Evolutionary conservation across 37 sponge, comb jelly and placozoan genomes (phyloP).

Genomic region (Corticium candelabrum): DNA sequence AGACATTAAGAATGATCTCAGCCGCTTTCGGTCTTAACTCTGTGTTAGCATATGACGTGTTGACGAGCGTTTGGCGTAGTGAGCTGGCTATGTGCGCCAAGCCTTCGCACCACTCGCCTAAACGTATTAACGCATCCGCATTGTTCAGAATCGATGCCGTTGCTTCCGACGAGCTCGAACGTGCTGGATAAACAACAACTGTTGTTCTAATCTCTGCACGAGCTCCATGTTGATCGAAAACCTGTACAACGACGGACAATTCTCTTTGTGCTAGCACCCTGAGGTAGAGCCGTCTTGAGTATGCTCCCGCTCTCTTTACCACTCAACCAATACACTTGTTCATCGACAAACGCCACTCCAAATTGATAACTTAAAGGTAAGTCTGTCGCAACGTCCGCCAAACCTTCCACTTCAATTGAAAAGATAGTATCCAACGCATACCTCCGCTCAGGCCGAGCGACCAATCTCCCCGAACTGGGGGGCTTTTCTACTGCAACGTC

Average conservation of each 20-base stretch:
- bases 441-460: conserved; percentile 29
- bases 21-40: neutral
- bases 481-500: conserved; percentile 21
- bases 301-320: neutral
- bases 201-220: neutral
- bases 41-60: neutral
- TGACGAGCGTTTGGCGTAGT: neutral
- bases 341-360: conserved; percentile 24
- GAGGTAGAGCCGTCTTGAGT: neutral
- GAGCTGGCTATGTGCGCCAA: neutral
- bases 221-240: neutral
- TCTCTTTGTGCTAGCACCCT: neutral
- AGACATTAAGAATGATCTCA: neutral
- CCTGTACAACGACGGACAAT: neutral
- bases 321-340: neutral
- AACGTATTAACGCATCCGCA: neutral
- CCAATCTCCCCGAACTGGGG: conserved; percentile 10
- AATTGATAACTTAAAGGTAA: conserved; percentile 39
- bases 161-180: neutral
- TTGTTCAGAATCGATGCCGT: too few relatives aligned
- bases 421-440: conserved; percentile 34
- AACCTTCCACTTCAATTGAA: conserved; percentile 9
- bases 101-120: neutral
- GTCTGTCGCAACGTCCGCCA: conserved; percentile 8
- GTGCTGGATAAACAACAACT: neutral